Conservation (phyloP, 2,888 invertebrate species). For the Microchrysa polita region DNA sequence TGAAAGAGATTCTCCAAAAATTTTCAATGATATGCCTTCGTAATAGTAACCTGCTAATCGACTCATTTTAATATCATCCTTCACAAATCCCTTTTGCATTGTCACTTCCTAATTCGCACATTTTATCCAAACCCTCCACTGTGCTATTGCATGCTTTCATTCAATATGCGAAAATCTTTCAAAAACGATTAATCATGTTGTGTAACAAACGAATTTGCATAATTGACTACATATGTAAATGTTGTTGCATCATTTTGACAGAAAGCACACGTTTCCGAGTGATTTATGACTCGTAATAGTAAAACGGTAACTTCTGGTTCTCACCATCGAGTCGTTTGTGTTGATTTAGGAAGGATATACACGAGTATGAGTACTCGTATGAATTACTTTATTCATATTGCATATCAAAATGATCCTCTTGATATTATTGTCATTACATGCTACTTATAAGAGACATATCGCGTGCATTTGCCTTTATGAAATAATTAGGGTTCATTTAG, state of each 20-base stretch:
- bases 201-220: slow-evolving; percentile 46
- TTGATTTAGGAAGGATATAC: neutral
- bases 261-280: slow-evolving; percentile 60
- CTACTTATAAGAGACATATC: slow-evolving; percentile 25
- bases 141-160: neutral
- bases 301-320: neutral
- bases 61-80: too few relatives aligned
- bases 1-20: too few relatives aligned
- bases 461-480: slow-evolving; percentile 14
- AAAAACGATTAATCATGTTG: slow-evolving; percentile 33
- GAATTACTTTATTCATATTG: neutral
- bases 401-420: slow-evolving; percentile 25
- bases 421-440: slow-evolving; percentile 39
- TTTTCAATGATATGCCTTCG: too few relatives aligned
- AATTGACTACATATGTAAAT: slow-evolving; percentile 46
- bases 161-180: neutral
- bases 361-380: too few relatives aligned
- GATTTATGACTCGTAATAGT: slow-evolving; percentile 51
- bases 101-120: slow-evolving; percentile 3
- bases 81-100: too few relatives aligned
- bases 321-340: slow-evolving; percentile 1
- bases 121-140: slow-evolving; percentile 9
- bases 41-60: too few relatives aligned
- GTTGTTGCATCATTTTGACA: slow-evolving; percentile 53
- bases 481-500: slow-evolving; percentile 39